phyloP scores from a whole-genome alignment of 2,888 invertebrate genomes.

The Parnassius glacialis region DNA sequence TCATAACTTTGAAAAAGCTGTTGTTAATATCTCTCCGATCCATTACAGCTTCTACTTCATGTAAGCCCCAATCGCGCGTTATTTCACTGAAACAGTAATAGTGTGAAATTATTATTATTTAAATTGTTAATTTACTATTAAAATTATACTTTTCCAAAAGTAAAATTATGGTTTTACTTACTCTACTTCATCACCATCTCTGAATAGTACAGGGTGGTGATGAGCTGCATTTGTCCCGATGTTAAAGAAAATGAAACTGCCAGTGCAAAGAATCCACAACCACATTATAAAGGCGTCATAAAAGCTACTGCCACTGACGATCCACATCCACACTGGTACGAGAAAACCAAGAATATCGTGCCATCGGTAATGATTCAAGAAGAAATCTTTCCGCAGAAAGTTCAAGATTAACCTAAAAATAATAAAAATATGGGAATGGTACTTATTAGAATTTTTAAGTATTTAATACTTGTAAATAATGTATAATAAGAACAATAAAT shows the following conservation, averaged over 20 bases:
- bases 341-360: constrained; percentile 58
- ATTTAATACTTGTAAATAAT: no score
- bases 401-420: constrained; percentile 46
- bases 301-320: constrained; percentile 51
- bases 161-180: constrained; percentile 41
- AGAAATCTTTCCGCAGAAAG: constrained; percentile 51
- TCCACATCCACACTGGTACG: constrained; percentile 68
- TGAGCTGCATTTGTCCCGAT: constrained; percentile 89
- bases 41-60: constrained; percentile 87
- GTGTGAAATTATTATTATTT: constrained; percentile 1
- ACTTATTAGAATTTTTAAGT: no score
- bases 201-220: constrained; percentile 89
- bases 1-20: constrained; percentile 83
- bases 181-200: constrained; percentile 88
- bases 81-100: constrained; percentile 53
- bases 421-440: background rate
- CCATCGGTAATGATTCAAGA: constrained; percentile 54
- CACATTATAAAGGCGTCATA: constrained; percentile 70
- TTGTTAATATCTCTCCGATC: constrained; percentile 85
- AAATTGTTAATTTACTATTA: background rate
- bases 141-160: background rate
- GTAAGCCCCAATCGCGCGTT: constrained; percentile 87
- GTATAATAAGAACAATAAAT: no score
- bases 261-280: constrained; percentile 78
- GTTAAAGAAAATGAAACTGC: constrained; percentile 82